Conservation (phyloP, 2,113 vertebrate species). For the Perca fluviatilis region DNA sequence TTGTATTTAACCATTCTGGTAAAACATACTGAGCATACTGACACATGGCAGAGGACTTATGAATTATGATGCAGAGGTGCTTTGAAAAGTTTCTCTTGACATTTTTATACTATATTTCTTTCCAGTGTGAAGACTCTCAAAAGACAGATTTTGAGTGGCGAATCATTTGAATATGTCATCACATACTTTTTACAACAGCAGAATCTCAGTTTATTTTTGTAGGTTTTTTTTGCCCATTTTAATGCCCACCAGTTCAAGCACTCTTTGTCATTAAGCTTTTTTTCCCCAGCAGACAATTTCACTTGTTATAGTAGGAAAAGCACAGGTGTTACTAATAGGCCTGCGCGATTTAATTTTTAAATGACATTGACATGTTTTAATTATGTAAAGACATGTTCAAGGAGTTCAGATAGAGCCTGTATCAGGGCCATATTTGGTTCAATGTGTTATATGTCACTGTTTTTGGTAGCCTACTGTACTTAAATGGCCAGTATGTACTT, state of each 20-base stretch:
- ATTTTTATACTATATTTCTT: neutral
- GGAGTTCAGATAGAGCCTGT: too few relatives aligned
- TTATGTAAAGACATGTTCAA: too few relatives aligned
- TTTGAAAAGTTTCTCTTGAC: neutral
- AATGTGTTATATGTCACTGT: too few relatives aligned
- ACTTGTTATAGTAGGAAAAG: constrained; percentile 11
- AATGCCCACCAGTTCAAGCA: neutral
- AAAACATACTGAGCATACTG: neutral
- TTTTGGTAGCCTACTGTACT: too few relatives aligned
- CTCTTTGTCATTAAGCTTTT: neutral
- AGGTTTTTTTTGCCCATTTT: neutral
- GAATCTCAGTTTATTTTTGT: neutral
- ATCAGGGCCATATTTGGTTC: too few relatives aligned
- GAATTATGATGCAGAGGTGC: neutral
- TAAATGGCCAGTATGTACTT: too few relatives aligned
- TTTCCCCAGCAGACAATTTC: constrained; percentile 10
- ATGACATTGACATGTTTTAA: too few relatives aligned
- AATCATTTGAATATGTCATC: constrained; percentile 5
- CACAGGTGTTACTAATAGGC: neutral
- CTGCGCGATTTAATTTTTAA: too few relatives aligned
- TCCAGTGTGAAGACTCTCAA: neutral
- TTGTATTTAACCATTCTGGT: neutral
- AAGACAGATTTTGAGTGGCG: neutral
- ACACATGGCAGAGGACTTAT: neutral
- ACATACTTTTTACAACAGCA: neutral